These are phyloP conservation scores for Mechanitis mazaeus DNA, from an alignment of 2,888 invertebrate species.

Conservation along the genomic window DNA sequence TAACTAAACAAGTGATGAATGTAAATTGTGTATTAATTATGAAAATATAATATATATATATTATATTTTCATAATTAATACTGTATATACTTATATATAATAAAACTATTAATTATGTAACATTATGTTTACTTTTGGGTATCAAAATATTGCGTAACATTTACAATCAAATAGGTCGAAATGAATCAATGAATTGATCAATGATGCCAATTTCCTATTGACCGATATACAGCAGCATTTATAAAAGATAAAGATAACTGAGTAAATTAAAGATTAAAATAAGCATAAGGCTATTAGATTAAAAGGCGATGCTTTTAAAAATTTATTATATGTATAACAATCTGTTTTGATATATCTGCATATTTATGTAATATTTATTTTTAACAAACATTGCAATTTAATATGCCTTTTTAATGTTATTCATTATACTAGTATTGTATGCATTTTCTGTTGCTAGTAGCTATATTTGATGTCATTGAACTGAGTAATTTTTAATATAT, in stretches of 20 bases:
- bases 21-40: no score
- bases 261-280: conserved; percentile 22
- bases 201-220: conserved; percentile 22
- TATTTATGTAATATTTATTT: no score
- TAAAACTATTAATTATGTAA: neutral
- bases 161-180: conserved; percentile 12
- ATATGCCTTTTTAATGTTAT: neutral
- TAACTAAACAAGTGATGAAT: no score
- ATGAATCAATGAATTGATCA: conserved; percentile 22
- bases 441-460: conserved; percentile 3
- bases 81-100: neutral
- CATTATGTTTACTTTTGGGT: neutral
- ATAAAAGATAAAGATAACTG: conserved; percentile 7
- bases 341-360: no score
- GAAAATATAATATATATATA: no score
- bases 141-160: conserved; percentile 14
- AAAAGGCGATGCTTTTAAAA: neutral
- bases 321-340: no score
- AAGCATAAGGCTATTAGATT: conserved; percentile 11
- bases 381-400: no score
- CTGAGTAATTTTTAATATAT: conserved; percentile 29
- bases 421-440: neutral
- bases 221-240: conserved; percentile 15
- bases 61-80: neutral
- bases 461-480: conserved; percentile 35